Evolutionary conservation across 2,797 vertebrate species (phyloP).

Genomic region (Rhinichthys osculus): DNA sequence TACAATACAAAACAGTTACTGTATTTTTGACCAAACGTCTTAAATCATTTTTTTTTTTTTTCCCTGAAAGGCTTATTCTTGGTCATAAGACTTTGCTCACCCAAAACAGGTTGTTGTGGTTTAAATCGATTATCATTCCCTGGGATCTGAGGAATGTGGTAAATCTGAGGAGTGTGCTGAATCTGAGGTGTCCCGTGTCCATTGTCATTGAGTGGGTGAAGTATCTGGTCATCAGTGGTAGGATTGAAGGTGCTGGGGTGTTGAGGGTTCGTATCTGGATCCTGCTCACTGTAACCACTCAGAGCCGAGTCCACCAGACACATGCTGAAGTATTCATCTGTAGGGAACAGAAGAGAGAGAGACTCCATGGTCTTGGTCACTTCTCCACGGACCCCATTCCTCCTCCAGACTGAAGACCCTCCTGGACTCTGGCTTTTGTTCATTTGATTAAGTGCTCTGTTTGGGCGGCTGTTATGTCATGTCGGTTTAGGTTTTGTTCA

Average conservation of each 20-base stretch:
- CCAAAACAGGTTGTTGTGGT: slow-evolving; percentile 51
- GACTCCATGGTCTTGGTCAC: neutral
- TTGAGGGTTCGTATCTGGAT: slow-evolving; percentile 48
- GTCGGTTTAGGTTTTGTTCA: no score
- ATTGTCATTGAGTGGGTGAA: slow-evolving; percentile 48
- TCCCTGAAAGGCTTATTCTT: neutral
- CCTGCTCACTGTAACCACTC: slow-evolving; percentile 52
- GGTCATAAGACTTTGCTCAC: slow-evolving; percentile 36
- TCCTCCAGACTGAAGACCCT: no score
- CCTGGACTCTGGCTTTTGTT: no score
- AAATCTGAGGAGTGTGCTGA: slow-evolving; percentile 43
- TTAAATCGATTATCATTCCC: slow-evolving; percentile 50
- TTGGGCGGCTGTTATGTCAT: no score
- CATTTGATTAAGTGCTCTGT: no score
- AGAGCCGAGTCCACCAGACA: slow-evolving; percentile 65
- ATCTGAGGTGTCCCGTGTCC: slow-evolving; percentile 46
- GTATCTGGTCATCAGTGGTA: slow-evolving; percentile 45
- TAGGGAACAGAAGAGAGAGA: neutral
- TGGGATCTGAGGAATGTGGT: slow-evolving; percentile 39
- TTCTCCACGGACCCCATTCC: neutral
- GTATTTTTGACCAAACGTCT: neutral
- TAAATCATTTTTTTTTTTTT: neutral
- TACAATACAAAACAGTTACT: neutral
- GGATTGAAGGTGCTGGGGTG: slow-evolving; percentile 35
- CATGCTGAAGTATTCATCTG: slow-evolving; percentile 69